These are phyloP conservation scores for Chaenodraco wilsoni DNA, from an alignment of 2,797 vertebrate genomes.

Conservation along the genomic window DNA sequence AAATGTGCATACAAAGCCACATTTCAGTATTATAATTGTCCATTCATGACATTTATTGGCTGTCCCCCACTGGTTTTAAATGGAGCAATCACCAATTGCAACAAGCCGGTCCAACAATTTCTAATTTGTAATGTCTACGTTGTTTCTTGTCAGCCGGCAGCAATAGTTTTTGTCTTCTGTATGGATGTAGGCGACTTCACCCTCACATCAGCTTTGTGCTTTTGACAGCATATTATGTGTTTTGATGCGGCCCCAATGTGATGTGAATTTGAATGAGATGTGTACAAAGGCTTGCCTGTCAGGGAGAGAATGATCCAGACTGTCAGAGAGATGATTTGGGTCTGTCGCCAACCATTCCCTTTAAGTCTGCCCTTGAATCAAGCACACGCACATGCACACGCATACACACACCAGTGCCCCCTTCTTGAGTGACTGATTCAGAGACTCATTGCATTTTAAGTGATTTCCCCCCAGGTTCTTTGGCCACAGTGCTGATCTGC, in stretches of 20 bases:
- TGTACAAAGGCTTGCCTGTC: slow-evolving; percentile 62
- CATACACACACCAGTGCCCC: not conserved
- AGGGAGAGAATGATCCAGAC: slow-evolving; percentile 54
- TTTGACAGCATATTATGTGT: slow-evolving; percentile 61
- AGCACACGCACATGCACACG: not conserved
- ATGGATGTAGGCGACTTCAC: slow-evolving; percentile 56
- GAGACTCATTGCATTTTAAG: slow-evolving; percentile 24
- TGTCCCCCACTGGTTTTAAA: not conserved
- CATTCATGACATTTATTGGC: slow-evolving; percentile 9
- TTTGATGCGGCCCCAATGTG: slow-evolving; percentile 55
- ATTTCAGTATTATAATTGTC: not conserved
- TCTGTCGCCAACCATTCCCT: slow-evolving; percentile 49
- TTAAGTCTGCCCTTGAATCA: slow-evolving; percentile 56
- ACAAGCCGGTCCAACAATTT: not conserved
- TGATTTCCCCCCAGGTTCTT: slow-evolving; percentile 5
- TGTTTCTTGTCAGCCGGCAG: slow-evolving; percentile 30
- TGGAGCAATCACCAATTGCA: slow-evolving; percentile 5
- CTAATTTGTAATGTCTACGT: slow-evolving; percentile 3
- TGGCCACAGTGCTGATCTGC: slow-evolving; percentile 14
- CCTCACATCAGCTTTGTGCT: slow-evolving; percentile 53
- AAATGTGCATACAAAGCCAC: not conserved
- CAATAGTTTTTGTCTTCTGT: slow-evolving; percentile 25
- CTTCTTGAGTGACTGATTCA: slow-evolving; percentile 30
- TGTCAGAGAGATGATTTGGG: slow-evolving; percentile 64
- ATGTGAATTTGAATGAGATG: slow-evolving; percentile 68